These are phyloP conservation scores for Polymixis flavicincta DNA, from an alignment of 2,888 invertebrate species.

Conservation along the genomic window DNA sequence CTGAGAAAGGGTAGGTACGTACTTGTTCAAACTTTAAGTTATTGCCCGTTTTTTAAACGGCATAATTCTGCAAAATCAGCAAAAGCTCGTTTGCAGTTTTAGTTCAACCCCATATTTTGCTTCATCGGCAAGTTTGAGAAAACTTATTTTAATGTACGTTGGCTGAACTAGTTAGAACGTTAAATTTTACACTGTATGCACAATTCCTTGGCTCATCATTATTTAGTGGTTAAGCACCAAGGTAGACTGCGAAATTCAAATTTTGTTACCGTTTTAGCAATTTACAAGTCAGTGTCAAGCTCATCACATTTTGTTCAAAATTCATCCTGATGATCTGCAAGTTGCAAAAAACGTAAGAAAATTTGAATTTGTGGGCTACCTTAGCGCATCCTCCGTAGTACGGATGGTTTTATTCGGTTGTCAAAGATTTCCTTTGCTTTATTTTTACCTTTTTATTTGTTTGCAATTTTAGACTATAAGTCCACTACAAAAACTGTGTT, in stretches of 20 bases:
- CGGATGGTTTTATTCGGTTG: not conserved
- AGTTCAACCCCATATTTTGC: not conserved
- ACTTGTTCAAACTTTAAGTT: not conserved
- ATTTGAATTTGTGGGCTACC: no score
- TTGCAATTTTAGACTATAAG: no score
- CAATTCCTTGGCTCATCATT: no score
- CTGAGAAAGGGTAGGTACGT: not conserved
- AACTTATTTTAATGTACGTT: no score
- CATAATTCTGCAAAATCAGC: not conserved
- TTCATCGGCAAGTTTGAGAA: not conserved
- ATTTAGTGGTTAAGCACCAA: no score
- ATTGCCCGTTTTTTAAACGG: not conserved
- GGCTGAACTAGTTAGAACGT: no score
- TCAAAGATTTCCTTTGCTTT: not conserved
- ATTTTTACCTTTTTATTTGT: not conserved
- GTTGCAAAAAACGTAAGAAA: no score
- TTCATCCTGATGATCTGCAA: no score
- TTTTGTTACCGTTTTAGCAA: no score
- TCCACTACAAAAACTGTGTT: not conserved
- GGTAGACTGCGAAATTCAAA: no score
- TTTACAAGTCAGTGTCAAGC: no score
- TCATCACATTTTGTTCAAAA: no score
- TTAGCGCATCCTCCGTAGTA: not conserved
- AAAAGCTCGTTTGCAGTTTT: not conserved
- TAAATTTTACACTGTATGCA: not conserved